Conservation (phyloP, 2,113 vertebrate species). For the Oceanodroma tethys region DNA sequence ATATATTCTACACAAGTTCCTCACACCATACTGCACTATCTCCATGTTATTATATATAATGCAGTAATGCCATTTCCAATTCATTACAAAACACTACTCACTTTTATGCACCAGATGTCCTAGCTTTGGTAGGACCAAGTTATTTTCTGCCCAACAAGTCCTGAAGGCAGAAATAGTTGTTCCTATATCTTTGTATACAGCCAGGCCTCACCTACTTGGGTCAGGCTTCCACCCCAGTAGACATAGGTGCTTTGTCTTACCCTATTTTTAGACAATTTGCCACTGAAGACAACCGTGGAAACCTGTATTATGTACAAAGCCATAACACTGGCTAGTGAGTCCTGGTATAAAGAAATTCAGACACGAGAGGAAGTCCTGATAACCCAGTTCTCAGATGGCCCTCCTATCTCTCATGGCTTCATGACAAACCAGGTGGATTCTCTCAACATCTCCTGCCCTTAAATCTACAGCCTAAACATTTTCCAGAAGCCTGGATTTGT, state of each 20-base stretch:
- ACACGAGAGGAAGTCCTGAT: fast-evolving
- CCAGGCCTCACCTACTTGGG: not conserved
- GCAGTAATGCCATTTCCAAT: conserved; percentile 60
- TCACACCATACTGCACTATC: conserved; percentile 48
- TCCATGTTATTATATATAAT: conserved; percentile 44
- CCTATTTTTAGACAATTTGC: not conserved
- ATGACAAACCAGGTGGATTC: not conserved
- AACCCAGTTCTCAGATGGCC: not conserved
- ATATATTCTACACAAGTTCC: conserved; percentile 54
- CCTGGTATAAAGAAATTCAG: not conserved
- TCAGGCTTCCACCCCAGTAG: not conserved
- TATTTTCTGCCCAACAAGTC: conserved; percentile 53
- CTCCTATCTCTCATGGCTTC: not conserved
- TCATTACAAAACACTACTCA: conserved; percentile 30
- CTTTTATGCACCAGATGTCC: conserved; percentile 49
- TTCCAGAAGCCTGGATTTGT: not conserved
- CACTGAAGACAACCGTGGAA: not conserved
- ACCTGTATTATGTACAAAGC: not conserved
- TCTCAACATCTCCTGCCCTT: not conserved
- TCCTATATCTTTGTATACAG: not conserved
- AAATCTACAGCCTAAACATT: not conserved
- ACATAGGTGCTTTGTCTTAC: not conserved
- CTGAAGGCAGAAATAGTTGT: not conserved
- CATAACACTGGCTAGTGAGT: not conserved
- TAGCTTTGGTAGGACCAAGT: conserved; percentile 5